Evolutionary conservation across 2,888 invertebrate species (phyloP), one percentile per base, ranked within the genome.

Genomic region (Trachelus tabidus): DNA sequence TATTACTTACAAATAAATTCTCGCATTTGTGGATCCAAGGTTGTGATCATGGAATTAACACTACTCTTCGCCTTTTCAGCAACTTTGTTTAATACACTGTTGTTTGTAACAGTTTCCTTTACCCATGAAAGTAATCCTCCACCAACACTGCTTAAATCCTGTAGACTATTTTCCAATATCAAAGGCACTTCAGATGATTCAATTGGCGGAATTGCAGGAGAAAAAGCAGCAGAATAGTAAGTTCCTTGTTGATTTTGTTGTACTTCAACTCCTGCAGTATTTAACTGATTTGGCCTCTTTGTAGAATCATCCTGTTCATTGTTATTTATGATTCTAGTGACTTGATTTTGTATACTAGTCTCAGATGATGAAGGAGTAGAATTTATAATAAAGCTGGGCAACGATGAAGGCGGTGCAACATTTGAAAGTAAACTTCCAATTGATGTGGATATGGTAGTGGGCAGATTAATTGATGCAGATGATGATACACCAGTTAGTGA

Each of bases 21-120:
- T 89, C 95, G 95, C 97, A 97, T 97, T 90, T 97, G 97, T 30
- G 97, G 97, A 91, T 97, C 97, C 34, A 97, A 92, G 12, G 97
- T 97, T 12, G 97, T 97, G 77, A 97, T 96, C 94, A 97, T 95
- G 0, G 96, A 94, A 89, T 97, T 97, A 0, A 97, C 95, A 1
- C 96, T 96, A 87, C 93, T 96, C 92, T 96, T 95, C 0, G 96
- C 96, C 84, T 95, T 95, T 87, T 96, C 95, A 0, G 95, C 95
- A 12, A 96, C 95, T 86, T 94, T 93, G 75, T 94, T 94, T 56
- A 96, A 90, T 1, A 95, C 92, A 12, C 93, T 93, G 11, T 94
- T 94, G 35, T 93, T 93, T 0, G 94, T 92, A 1, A 96, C 95
- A 0, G 95, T 95, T 30, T 94, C 95, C 88, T 94, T 95, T 88